Evolutionary conservation across 2,113 vertebrate genomes (phyloP), one percentile per base, ranked within the genome.

Genomic region (Eublepharis macularius): DNA sequence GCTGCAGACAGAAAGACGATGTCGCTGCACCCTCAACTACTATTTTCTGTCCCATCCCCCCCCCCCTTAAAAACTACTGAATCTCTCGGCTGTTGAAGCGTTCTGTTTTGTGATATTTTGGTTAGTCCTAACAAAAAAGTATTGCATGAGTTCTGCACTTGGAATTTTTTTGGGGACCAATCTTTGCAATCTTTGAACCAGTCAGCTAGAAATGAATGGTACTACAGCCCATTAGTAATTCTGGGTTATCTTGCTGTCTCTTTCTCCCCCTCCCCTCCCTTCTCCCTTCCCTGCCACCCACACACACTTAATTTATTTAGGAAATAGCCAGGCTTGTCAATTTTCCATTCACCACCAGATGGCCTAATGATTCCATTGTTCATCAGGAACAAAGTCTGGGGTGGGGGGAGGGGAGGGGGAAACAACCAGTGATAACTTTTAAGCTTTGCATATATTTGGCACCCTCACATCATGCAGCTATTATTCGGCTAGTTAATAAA

Each of bases 341-440:
- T 87, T 93, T 92, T 86, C 65, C 34, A 0, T 43, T 90, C 90
- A 78, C 96, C 96, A 95, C 94, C 92, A 96, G 96, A 94, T 96
- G 95, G 95, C 96, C 96, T 92, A 92, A 92, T 89, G 75, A 94
- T 93, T 88, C 95, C 94, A 93, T 90, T 13, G 3, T 94, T 96
- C 77, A 36, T 49, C 2, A 72, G 57, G 73, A 87, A 45, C 13
- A 7, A 6, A 76, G 82, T 5, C 88, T 87, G 6, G 32, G 32
- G 74, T 2, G 47, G 45, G 65, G 47, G 65, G 32, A 1, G 2
- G 45, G 45, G 16, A 3, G 6, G 80, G 19, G 36, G 29, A 88
- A 82, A 88, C 29, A 29, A 88, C 73, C 63, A 86, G 54, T 82
- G 90, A 91, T 89, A 94, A 95, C 88, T 94, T 94, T 93, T 90